phyloP scores from a whole-genome alignment of 2,113 vertebrate genomes.

The Pelodiscus sinensis region DNA sequence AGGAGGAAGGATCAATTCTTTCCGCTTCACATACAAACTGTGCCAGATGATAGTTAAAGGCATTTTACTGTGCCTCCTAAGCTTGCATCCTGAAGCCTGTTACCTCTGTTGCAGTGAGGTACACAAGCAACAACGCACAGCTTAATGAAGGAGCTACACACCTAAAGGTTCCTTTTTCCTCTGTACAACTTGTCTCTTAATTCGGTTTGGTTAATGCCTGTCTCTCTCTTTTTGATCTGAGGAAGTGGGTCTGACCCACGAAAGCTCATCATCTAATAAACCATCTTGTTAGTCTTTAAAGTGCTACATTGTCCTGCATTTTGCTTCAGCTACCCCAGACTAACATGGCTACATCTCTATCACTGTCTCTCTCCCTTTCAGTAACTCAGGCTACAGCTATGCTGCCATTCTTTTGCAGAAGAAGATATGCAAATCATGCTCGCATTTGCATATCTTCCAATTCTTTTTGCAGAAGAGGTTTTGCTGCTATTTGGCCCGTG shows the following conservation, averaged over 20 bases:
- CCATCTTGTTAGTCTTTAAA: no score
- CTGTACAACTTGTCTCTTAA: background rate
- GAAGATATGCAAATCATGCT: no score
- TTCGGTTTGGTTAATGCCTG: background rate
- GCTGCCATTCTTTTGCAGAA: no score
- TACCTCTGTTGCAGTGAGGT: background rate
- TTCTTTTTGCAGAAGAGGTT: no score
- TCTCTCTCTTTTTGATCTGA: no score
- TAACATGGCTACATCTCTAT: no score
- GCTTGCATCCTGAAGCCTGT: background rate
- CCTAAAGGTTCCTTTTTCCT: background rate
- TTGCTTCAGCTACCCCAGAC: no score
- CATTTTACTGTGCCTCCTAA: background rate
- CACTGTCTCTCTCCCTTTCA: background rate
- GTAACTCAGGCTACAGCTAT: background rate
- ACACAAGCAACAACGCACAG: rapidly evolving
- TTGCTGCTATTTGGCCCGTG: no score
- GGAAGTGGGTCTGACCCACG: no score
- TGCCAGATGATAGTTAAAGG: constrained; percentile 44
- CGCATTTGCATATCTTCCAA: no score
- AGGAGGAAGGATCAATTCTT: constrained; percentile 22
- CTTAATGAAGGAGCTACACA: background rate
- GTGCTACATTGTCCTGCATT: no score
- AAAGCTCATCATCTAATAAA: no score
- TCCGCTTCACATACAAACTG: constrained; percentile 29